Base-by-base conservation (phyloP, 2,113 vertebrate species). In the Sapayoa aenigma region DNA sequence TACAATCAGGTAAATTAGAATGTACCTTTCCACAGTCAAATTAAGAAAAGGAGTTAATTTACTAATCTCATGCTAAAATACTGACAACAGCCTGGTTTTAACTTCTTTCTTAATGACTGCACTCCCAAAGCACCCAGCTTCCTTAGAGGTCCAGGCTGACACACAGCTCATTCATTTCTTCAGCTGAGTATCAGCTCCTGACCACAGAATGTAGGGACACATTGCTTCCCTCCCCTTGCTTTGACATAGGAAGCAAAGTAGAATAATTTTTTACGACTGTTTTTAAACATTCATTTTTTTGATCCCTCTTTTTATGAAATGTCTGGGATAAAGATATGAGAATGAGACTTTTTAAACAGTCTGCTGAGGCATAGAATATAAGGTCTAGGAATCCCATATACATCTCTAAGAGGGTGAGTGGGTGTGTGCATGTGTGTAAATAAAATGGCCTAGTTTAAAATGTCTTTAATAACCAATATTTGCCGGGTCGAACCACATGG, bases 401-500 rank as follows among this genome's bases (percentile, higher is more conserved):
- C 66, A 28, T 28, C 60, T 67, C 21, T 59, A 22, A 67, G 66
- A 56, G 39, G 27, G 30, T 5, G 73, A 87, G 84, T 52, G 71
- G 50, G 44, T 41, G 76, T 60, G 81, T 60, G 83, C 33, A 1
- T 72, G 39, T 67, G 79, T 41, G 83, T 84, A 89, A 94, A 89
- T 94, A 92, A 93, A 93, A 94, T 89, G 93, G 84, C 94, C 94
- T 87, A 72, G 80, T 94, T 96, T 94, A 56, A 91, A 93, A 87
- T 23, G 76, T 65, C 78, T 83, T 90, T 88, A 90, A 91, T 49
- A 93, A 41, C 87, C 66, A 50, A 3, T 3, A 21, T 53, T 41
- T 67, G 53, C 39, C 14, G 31, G 86, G 12, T 7, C 23, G 75
- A n/a, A 95, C 55, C 31, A 28, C 84, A 22, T 14, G 31, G 83